Conservation (phyloP, 2,113 vertebrate genomes). For the Pelecanoides urinatrix region DNA sequence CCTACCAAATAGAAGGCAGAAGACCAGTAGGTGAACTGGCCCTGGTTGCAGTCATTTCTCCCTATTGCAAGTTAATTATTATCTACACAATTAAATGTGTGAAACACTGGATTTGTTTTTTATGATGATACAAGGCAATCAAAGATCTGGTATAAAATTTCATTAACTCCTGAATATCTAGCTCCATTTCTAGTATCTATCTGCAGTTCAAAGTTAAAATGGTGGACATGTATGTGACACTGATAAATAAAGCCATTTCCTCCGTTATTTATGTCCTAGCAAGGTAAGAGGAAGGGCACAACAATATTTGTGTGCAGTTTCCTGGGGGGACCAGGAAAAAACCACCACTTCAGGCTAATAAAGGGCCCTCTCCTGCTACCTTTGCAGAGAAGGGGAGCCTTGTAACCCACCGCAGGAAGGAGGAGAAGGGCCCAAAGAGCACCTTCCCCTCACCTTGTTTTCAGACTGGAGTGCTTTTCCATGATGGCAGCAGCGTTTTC, state of each 20-base stretch:
- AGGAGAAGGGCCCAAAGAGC: neutral
- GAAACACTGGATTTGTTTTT: neutral
- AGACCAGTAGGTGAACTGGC: neutral
- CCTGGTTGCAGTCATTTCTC: neutral
- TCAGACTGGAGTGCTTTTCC: neutral
- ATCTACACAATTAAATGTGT: neutral
- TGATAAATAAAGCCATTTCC: neutral
- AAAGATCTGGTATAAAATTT: neutral
- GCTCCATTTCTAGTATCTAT: neutral
- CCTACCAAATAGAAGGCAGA: neutral
- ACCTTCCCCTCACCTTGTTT: neutral
- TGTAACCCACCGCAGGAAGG: neutral
- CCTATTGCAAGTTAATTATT: slow-evolving; percentile 12
- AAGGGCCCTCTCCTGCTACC: neutral
- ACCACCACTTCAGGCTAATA: neutral
- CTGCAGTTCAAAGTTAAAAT: neutral
- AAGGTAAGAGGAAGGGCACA: neutral
- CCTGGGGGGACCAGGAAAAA: neutral
- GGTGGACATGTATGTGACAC: neutral
- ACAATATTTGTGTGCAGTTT: neutral
- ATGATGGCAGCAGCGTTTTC: neutral
- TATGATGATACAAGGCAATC: neutral
- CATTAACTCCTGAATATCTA: neutral
- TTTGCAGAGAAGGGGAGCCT: neutral
- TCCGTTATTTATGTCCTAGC: neutral